These are phyloP conservation scores for Halyomorpha halys DNA, from an alignment of 1,140 invertebrate genomes.

Conservation along the genomic window DNA sequence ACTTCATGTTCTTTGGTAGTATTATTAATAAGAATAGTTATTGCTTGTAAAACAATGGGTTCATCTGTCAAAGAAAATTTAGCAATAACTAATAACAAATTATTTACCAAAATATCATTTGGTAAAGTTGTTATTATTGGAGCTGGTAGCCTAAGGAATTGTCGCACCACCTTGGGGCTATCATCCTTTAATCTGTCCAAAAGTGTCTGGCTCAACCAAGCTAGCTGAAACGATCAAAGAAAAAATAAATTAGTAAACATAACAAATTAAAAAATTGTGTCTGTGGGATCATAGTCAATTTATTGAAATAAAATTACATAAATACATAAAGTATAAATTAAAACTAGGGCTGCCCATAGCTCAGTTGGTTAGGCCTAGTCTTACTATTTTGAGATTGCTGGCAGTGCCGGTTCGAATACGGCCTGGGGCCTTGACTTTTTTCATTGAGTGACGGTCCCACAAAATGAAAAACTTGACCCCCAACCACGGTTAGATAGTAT, in stretches of 20 bases:
- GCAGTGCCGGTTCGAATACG: no score
- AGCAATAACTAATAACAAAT: neutral
- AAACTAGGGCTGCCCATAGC: no score
- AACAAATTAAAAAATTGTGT: no score
- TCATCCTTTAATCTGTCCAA: conserved; percentile 48
- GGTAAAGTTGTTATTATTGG: neutral
- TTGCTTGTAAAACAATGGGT: conserved; percentile 7
- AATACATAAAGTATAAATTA: no score
- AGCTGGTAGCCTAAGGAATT: neutral
- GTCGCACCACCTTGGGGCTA: conserved; percentile 39
- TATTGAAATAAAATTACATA: no score
- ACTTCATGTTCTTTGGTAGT: neutral
- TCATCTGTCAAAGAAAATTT: neutral
- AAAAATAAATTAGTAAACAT: neutral
- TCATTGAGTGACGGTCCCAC: no score
- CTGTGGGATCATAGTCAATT: no score
- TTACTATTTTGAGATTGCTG: no score
- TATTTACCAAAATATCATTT: neutral
- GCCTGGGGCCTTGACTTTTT: no score
- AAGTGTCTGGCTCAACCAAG: conserved; percentile 42
- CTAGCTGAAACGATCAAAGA: conserved; percentile 24
- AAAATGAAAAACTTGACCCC: no score
- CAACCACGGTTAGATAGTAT: no score
- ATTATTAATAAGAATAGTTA: neutral
- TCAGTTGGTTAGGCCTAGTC: no score